phyloP scores from a whole-genome alignment of 92 coral and sea anemone genomes.

The Montipora capitata region DNA sequence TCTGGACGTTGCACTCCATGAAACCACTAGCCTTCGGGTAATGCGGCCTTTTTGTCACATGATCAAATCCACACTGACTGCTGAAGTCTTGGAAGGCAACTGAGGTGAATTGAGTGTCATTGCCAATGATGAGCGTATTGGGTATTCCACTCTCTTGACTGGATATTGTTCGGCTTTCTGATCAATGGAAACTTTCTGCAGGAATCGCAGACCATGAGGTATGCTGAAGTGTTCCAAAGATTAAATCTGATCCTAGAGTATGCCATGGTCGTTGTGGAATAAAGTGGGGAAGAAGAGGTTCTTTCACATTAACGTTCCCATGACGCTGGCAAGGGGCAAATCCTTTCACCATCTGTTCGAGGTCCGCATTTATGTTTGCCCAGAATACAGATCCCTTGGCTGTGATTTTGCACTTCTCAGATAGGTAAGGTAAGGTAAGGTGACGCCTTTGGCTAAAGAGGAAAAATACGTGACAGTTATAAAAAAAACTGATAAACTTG shows the following conservation, averaged over 20 bases:
- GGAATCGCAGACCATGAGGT: slow-evolving; percentile 62
- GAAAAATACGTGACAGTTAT: too few relatives aligned
- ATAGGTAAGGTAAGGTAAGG: too few relatives aligned
- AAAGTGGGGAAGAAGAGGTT: slow-evolving; percentile 76
- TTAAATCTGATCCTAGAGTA: slow-evolving; percentile 62
- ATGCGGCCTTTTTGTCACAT: too few relatives aligned
- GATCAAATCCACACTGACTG: background rate
- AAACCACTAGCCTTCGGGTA: too few relatives aligned
- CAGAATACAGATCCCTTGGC: slow-evolving; percentile 81
- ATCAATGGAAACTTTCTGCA: slow-evolving; percentile 75
- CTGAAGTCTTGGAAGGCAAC: slow-evolving; percentile 76
- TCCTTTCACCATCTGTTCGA: slow-evolving; percentile 73
- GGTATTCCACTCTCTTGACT: slow-evolving; percentile 77
- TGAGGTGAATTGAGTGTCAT: slow-evolving; percentile 72
- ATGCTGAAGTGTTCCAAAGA: slow-evolving; percentile 75
- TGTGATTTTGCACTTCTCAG: slow-evolving; percentile 83
- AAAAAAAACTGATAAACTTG: too few relatives aligned
- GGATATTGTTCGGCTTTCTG: slow-evolving; percentile 54
- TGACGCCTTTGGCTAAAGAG: too few relatives aligned
- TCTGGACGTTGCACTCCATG: too few relatives aligned
- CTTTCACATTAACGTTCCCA: slow-evolving; percentile 71
- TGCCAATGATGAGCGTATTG: slow-evolving; percentile 59
- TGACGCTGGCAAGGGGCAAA: slow-evolving; percentile 73
- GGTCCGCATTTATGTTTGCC: slow-evolving; percentile 70
- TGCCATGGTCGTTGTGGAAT: slow-evolving; percentile 82